Evolutionary conservation across 2,888 invertebrate species (phyloP).

Genomic region (Aleiodes testaceus): DNA sequence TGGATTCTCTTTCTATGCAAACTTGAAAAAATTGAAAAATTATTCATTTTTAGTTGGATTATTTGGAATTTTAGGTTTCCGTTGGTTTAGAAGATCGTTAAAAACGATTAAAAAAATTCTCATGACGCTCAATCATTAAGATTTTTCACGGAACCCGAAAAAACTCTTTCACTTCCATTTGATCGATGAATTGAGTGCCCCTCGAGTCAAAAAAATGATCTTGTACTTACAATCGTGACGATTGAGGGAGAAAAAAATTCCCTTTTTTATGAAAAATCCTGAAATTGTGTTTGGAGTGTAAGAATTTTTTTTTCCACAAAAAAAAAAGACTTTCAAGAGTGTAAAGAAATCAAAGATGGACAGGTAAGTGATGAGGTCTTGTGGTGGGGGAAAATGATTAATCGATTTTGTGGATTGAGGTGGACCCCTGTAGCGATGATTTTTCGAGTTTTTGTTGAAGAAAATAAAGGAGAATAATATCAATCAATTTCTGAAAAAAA

Average conservation of each 20-base stretch:
- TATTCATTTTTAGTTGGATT: not conserved
- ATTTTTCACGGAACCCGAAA: constrained; percentile 65
- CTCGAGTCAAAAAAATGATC: constrained; percentile 1
- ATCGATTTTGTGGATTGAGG: constrained; percentile 46
- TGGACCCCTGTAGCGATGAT: constrained; percentile 41
- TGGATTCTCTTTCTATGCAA: too few relatives aligned
- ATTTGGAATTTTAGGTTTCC: not conserved
- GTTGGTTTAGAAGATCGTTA: constrained; percentile 39
- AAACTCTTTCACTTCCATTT: constrained; percentile 48
- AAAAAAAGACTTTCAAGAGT: constrained; percentile 3
- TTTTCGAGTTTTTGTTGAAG: constrained; percentile 38
- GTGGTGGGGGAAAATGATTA: constrained; percentile 47
- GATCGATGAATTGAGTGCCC: constrained; percentile 65
- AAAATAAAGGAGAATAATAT: constrained; percentile 16
- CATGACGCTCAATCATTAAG: constrained; percentile 70
- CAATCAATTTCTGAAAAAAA: constrained; percentile 20
- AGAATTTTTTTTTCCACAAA: not conserved
- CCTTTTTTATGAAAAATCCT: constrained; percentile 1
- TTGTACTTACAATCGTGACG: constrained; percentile 21
- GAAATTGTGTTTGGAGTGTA: constrained; percentile 11
- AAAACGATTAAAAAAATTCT: constrained; percentile 69
- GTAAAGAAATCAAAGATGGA: constrained; percentile 7
- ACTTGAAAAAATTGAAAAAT: not conserved
- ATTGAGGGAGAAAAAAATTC: not conserved
- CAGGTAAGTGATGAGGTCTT: constrained; percentile 23